Percentiles rank a stretch among this genome's conserved stretches.
phyloP scores from a whole-genome alignment of 2,888 invertebrate species.

The Eristalis arbustorum region DNA sequence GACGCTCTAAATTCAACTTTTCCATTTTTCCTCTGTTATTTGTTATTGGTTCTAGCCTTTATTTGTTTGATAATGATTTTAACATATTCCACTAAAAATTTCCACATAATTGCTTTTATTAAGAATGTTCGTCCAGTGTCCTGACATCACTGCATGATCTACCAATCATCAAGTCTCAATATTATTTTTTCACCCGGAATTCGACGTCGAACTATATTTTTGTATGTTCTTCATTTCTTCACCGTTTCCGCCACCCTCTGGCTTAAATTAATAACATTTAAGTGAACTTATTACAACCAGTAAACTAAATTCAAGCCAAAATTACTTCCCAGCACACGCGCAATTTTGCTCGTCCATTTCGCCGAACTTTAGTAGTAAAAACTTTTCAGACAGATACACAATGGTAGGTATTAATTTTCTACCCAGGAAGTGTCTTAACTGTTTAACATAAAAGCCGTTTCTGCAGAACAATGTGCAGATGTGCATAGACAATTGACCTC shows the following conservation, averaged over 20 bases:
- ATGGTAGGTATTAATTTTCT: not conserved
- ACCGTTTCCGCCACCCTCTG: not conserved
- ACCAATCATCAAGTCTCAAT: too few relatives aligned
- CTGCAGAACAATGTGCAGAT: not conserved
- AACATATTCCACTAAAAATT: too few relatives aligned
- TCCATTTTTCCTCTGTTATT: too few relatives aligned
- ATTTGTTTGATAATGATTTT: too few relatives aligned
- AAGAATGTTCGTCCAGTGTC: too few relatives aligned
- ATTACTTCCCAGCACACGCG: not conserved
- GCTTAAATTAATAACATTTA: not conserved
- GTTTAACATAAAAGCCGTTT: not conserved
- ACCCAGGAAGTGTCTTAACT: not conserved
- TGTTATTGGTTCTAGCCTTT: too few relatives aligned
- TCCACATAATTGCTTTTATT: too few relatives aligned
- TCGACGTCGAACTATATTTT: too few relatives aligned
- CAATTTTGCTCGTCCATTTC: not conserved
- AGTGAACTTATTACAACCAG: not conserved
- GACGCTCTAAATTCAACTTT: too few relatives aligned
- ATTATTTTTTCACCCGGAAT: too few relatives aligned
- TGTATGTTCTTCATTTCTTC: not conserved
- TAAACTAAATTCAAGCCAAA: not conserved
- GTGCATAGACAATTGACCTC: not conserved
- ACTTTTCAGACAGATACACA: not conserved
- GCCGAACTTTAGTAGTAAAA: not conserved
- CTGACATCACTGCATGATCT: too few relatives aligned